A percentile compares a stretch with the other conserved stretches of the same genome.
These are phyloP conservation scores for Alosa sapidissima DNA, from an alignment of 2,797 vertebrate species.

Conservation along the genomic window DNA sequence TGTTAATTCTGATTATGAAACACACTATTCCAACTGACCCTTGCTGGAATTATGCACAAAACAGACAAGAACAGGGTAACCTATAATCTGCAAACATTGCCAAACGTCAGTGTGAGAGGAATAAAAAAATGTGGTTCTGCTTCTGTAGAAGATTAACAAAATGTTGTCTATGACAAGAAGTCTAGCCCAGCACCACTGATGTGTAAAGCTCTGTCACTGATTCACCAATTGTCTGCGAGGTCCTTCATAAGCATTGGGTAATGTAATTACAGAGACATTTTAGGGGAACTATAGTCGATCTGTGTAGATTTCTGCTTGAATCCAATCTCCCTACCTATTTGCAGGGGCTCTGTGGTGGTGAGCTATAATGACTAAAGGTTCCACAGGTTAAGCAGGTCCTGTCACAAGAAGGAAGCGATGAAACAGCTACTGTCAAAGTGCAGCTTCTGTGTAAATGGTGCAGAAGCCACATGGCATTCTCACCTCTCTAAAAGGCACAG, in stretches of 20 bases:
- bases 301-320: slow-evolving; percentile 26
- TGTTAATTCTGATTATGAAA: neutral
- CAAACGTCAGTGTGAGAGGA: neutral
- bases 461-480: neutral
- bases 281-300: slow-evolving; percentile 22
- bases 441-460: neutral
- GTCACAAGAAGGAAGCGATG: neutral
- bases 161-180: neutral
- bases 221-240: slow-evolving; percentile 44
- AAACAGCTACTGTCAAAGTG: neutral
- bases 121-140: neutral
- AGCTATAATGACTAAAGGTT: slow-evolving; percentile 32
- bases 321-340: slow-evolving; percentile 22
- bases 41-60: neutral
- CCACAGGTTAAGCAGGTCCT: slow-evolving; percentile 41
- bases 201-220: slow-evolving; percentile 16
- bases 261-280: slow-evolving; percentile 26
- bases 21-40: neutral
- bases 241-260: slow-evolving; percentile 36
- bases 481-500: neutral
- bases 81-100: neutral
- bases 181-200: neutral
- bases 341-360: slow-evolving; percentile 32
- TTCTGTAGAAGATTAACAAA: neutral
- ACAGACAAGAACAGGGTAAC: neutral